phyloP scores from a whole-genome alignment of 1,140 invertebrate genomes.

The Saxidomus purpurata region DNA sequence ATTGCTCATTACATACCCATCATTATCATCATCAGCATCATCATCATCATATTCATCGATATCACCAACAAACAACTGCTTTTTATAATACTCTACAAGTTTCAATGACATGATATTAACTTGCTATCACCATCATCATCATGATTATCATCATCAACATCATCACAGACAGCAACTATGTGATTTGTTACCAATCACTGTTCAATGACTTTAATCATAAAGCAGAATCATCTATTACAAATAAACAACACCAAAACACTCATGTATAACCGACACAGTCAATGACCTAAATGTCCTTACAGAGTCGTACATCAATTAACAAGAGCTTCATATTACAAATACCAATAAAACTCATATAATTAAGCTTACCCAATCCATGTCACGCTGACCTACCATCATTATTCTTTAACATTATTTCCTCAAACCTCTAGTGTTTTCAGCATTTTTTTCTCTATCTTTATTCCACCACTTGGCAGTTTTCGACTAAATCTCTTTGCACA shows the following conservation, averaged over 20 bases:
- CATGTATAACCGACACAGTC: background rate
- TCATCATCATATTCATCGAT: background rate
- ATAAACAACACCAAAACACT: background rate
- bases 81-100: too few species aligned
- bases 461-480: slow-evolving; percentile 44
- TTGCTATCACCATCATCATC: background rate
- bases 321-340: too few species aligned
- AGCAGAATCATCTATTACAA: too few species aligned
- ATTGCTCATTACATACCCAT: background rate
- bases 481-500: slow-evolving; percentile 53
- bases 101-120: too few species aligned
- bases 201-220: too few species aligned
- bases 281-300: background rate
- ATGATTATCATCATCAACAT: background rate
- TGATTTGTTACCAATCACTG: too few species aligned
- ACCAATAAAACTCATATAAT: background rate
- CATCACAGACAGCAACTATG: too few species aligned
- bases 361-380: slow-evolving; percentile 11
- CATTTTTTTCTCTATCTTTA: slow-evolving; percentile 32
- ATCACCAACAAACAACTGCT: too few species aligned
- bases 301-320: too few species aligned
- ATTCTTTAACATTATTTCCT: background rate
- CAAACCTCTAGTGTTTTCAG: slow-evolving; percentile 16
- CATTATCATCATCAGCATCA: slow-evolving; percentile 1
- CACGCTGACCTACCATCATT: background rate